Evolutionary conservation across 1,140 invertebrate species (phyloP), one percentile per base, ranked within the genome.

Genomic region (Sycobia sp.): DNA sequence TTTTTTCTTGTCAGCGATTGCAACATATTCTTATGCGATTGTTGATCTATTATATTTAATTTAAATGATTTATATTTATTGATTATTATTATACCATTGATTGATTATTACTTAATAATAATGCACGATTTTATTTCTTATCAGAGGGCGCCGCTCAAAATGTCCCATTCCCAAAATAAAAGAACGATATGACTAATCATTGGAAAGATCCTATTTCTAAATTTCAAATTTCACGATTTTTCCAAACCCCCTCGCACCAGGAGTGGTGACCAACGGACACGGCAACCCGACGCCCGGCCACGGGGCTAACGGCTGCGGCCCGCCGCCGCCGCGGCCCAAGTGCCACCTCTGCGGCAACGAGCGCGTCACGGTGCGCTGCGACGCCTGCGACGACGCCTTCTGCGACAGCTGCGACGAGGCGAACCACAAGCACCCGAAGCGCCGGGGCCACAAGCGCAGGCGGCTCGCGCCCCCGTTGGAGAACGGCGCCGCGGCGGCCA

Each of bases 361-460:
- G 1, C 85, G 86, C 25, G 88, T 93, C 0, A 85, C 86, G 44
- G 89, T 94, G 2, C 85, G 86, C 22, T 95, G 93, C 79, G 86
- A 90, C 56, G 87, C 90, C 69, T 96, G 93, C 77, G 85, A 85
- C 18, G 85, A 86, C 8, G 91, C 91, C 68, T 94, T 94, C 67
- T 96, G 92, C 72, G 84, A 87, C 58, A 90, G 91, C 7, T 96
- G 94, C 76, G 94, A 96, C 77, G 93, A 95, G 71, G 95, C 95
- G 90, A 96, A 94, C 76, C 94, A 96, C 75, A 85, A 93, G 67
- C 94, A 96, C 79, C 94, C 94, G 0, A 95, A 95, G 70, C 82
- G 94, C 67, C 88, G 89, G 67, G 80, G 83, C 44, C 94, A 96
- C 74, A 79, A 88, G 23, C 81, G 94, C 74, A 89, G 76, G 87